Conservation (phyloP, 37 sponge, comb jelly and placozoan genomes). For the Corticium candelabrum region DNA sequence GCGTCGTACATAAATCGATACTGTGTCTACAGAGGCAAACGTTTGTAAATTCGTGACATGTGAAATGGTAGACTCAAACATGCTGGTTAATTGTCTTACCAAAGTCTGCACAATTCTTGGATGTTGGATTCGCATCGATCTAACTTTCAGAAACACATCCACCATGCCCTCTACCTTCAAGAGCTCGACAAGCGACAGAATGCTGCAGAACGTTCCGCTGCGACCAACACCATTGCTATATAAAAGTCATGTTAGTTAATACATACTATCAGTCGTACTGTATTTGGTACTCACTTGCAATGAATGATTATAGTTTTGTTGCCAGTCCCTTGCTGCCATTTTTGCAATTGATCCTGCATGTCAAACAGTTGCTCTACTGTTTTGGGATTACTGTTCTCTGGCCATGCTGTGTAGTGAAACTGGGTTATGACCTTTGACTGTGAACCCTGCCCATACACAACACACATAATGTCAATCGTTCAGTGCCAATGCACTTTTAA, state of each 20-base stretch:
- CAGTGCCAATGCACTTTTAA: background rate
- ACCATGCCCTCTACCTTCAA: slow-evolving; percentile 56
- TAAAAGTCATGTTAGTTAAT: background rate
- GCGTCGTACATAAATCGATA: slow-evolving; percentile 56
- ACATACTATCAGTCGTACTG: background rate
- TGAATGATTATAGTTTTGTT: slow-evolving; percentile 59
- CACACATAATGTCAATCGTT: background rate
- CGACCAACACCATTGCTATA: slow-evolving; percentile 56
- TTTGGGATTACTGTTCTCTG: slow-evolving; percentile 26
- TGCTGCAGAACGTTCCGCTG: slow-evolving; percentile 35
- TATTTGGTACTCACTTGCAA: slow-evolving; percentile 67
- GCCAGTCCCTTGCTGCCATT: slow-evolving; percentile 49
- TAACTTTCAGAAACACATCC: slow-evolving; percentile 53
- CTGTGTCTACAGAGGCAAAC: slow-evolving; percentile 43
- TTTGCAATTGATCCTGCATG: slow-evolving; percentile 47
- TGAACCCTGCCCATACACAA: background rate
- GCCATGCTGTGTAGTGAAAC: slow-evolving; percentile 61
- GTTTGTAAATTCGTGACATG: no score
- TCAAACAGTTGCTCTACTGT: slow-evolving; percentile 30
- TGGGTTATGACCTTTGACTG: slow-evolving; percentile 40
- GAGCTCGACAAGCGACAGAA: slow-evolving; percentile 45
- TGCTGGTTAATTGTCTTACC: slow-evolving; percentile 12
- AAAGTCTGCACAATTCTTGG: slow-evolving; percentile 30
- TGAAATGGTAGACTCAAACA: background rate
- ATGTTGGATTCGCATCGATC: slow-evolving; percentile 38